Evolutionary conservation across 2,797 vertebrate genomes (phyloP).

Genomic region (Psittacula derbiana): DNA sequence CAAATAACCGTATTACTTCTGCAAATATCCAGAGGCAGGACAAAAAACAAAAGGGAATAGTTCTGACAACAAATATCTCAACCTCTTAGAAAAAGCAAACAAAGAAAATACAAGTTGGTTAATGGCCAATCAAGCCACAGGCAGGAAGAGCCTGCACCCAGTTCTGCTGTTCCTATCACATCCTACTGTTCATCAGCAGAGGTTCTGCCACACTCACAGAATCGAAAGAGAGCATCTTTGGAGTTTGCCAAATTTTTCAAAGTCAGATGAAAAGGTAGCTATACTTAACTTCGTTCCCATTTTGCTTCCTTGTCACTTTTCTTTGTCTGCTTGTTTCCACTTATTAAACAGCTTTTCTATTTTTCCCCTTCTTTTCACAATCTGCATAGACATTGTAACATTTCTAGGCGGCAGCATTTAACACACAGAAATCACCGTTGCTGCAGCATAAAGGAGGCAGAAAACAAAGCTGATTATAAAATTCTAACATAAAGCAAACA

Average conservation of each 20-base stretch:
- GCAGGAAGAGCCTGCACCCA: neutral
- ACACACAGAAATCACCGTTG: neutral
- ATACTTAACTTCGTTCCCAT: neutral
- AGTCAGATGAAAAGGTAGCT: neutral
- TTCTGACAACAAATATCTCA: neutral
- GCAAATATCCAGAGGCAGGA: conserved; percentile 17
- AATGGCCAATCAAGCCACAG: neutral
- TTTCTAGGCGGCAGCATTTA: neutral
- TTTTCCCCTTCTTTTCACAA: neutral
- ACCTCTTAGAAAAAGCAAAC: neutral
- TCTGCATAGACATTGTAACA: neutral
- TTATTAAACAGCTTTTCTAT: neutral
- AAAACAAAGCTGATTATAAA: conserved; percentile 4
- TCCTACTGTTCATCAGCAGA: neutral
- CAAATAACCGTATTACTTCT: conserved; percentile 59
- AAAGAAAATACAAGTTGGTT: neutral
- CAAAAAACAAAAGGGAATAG: conserved; percentile 4
- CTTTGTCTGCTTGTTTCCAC: conserved; percentile 36
- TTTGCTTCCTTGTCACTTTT: neutral
- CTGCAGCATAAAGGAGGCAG: neutral
- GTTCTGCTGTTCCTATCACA: neutral
- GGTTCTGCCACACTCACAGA: neutral
- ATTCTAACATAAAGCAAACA: neutral
- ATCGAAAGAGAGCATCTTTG: neutral
- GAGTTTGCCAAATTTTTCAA: neutral